phyloP scores from a whole-genome alignment of 2,888 invertebrate species.

The Auanema freiburgensis region DNA sequence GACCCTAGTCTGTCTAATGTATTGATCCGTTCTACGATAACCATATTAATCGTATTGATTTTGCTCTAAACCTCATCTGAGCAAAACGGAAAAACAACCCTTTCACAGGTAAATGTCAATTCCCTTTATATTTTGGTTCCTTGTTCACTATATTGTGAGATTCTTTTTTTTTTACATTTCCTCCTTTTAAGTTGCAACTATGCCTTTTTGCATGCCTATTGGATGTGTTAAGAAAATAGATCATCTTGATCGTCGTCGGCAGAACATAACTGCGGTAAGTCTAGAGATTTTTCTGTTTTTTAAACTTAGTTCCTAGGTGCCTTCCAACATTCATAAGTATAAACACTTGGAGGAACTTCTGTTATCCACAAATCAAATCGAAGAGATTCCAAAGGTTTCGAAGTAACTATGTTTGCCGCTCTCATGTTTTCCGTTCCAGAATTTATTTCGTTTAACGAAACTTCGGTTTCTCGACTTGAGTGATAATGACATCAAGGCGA shows the following conservation, averaged over 20 bases:
- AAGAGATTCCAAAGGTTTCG: slow-evolving; percentile 64
- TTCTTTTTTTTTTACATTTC: too few relatives aligned
- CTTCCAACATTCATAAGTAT: slow-evolving; percentile 89
- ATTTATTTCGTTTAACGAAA: slow-evolving; percentile 87
- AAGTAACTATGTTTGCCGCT: too few relatives aligned
- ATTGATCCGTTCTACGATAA: too few relatives aligned
- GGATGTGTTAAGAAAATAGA: slow-evolving; percentile 85
- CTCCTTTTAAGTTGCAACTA: slow-evolving; percentile 3
- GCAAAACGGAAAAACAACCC: too few relatives aligned
- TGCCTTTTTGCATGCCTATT: slow-evolving; percentile 68
- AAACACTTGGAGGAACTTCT: slow-evolving; percentile 95
- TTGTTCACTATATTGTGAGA: too few relatives aligned
- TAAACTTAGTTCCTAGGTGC: slow-evolving; percentile 73
- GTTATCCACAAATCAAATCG: slow-evolving; percentile 96
- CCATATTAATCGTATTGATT: too few relatives aligned
- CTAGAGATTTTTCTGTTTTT: too few relatives aligned
- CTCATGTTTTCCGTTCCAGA: slow-evolving; percentile 73
- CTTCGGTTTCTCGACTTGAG: slow-evolving; percentile 91
- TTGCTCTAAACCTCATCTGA: too few relatives aligned
- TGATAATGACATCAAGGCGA: slow-evolving; percentile 96
- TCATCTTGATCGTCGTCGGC: slow-evolving; percentile 92
- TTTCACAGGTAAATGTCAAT: too few relatives aligned
- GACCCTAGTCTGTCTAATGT: too few relatives aligned
- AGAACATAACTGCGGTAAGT: slow-evolving; percentile 26
- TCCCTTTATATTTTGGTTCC: too few relatives aligned